phyloP scores from a whole-genome alignment of 1,140 invertebrate genomes.

The Homarus americanus region DNA sequence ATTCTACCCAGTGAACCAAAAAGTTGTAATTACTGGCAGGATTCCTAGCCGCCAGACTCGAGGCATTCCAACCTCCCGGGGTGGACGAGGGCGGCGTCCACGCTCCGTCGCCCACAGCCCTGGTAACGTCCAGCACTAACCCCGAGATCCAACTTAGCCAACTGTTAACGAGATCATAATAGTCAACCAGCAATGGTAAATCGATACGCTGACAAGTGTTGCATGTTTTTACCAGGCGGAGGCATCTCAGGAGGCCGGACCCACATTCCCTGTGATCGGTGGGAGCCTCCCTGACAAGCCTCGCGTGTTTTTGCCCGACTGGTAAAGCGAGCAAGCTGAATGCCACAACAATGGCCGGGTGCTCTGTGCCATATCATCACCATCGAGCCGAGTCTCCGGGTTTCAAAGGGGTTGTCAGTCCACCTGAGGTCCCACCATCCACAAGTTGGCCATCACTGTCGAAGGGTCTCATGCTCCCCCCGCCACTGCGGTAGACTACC shows the following conservation, averaged over 20 bases:
- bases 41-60: background rate
- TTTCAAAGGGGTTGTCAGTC: slow-evolving; percentile 11
- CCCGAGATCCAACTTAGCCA: background rate
- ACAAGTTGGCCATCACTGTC: background rate
- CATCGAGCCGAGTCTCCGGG: slow-evolving; percentile 1
- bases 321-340: slow-evolving; percentile 9
- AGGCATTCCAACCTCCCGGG: background rate
- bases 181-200: background rate
- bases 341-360: slow-evolving; percentile 8
- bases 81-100: background rate
- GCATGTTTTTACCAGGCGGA: background rate
- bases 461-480: background rate
- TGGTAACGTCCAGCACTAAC: background rate
- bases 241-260: background rate
- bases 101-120: background rate
- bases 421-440: background rate
- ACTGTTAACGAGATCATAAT: slow-evolving; percentile 4
- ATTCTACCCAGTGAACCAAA: background rate
- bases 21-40: slow-evolving; percentile 1
- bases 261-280: background rate
- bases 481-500: background rate
- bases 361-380: slow-evolving; percentile 14
- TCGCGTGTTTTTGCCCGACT: background rate
- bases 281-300: background rate
- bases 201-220: background rate